These are phyloP conservation scores for Latrodectus elegans DNA, from an alignment of 2,888 invertebrate genomes.

Conservation along the genomic window DNA sequence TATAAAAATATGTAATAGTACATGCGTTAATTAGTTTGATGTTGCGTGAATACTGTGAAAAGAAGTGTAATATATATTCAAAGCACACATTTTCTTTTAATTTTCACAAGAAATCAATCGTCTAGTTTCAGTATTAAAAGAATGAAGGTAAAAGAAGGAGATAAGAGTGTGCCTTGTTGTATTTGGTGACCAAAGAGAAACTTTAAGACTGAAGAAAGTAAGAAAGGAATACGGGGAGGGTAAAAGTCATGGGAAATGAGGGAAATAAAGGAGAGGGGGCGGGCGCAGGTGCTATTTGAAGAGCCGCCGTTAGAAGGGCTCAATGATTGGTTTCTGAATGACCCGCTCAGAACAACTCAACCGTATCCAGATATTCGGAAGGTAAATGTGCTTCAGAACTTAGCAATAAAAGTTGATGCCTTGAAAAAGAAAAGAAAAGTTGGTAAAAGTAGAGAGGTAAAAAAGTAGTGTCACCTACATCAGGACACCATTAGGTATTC, in stretches of 20 bases:
- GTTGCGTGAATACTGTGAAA: too few species aligned
- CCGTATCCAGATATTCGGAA: conserved; percentile 53
- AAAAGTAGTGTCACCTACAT: not conserved
- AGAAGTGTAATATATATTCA: too few species aligned
- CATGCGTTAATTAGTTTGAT: too few species aligned
- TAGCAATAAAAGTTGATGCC: conserved; percentile 61
- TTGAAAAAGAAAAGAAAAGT: conserved; percentile 30
- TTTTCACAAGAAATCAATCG: not conserved
- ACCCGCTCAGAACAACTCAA: conserved; percentile 52
- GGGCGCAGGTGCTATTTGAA: conserved; percentile 65
- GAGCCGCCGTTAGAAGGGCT: conserved; percentile 56
- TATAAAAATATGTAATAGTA: too few species aligned
- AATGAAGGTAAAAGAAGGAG: conserved; percentile 26
- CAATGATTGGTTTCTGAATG: conserved; percentile 66
- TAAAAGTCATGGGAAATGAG: conserved; percentile 45
- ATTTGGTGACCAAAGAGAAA: conserved; percentile 46
- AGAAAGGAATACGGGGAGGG: conserved; percentile 17
- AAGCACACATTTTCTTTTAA: not conserved
- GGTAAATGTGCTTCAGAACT: conserved; percentile 59
- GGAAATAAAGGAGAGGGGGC: conserved; percentile 36
- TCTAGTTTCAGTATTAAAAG: conserved; percentile 16
- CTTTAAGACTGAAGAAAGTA: conserved; percentile 19
- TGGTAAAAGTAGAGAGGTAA: conserved; percentile 26
- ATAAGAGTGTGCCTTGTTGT: conserved; percentile 28
- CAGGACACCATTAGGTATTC: conserved; percentile 39